These are phyloP conservation scores for Ectemnius cavifrons DNA, from an alignment of 2,888 invertebrate species.

Conservation along the genomic window DNA sequence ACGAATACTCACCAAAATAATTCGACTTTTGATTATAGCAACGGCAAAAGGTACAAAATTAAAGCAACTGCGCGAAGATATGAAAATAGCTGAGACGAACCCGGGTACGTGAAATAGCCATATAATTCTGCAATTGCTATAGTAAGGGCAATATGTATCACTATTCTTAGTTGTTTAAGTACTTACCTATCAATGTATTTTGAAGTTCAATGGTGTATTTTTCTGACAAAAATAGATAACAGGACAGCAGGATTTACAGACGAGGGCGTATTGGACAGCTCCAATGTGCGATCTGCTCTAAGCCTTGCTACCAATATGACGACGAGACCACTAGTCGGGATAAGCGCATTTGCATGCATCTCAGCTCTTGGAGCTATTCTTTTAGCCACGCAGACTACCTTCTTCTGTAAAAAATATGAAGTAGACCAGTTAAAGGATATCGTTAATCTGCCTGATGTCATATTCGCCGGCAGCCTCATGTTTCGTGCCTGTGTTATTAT, in stretches of 20 bases:
- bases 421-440: slow-evolving; percentile 63
- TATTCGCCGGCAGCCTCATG: slow-evolving; percentile 72
- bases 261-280: slow-evolving; percentile 65
- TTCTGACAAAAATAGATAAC: slow-evolving; percentile 58
- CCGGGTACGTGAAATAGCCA: slow-evolving; percentile 60
- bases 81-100: slow-evolving; percentile 70
- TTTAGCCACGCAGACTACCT: slow-evolving; percentile 70
- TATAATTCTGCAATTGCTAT: neutral
- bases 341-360: slow-evolving; percentile 75
- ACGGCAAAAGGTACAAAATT: slow-evolving; percentile 70
- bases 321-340: slow-evolving; percentile 69
- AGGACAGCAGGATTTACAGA: slow-evolving; percentile 76
- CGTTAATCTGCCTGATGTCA: slow-evolving; percentile 60
- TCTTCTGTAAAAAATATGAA: slow-evolving; percentile 70
- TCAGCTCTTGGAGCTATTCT: slow-evolving; percentile 71
- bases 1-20: slow-evolving; percentile 73
- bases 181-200: neutral
- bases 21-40: slow-evolving; percentile 69
- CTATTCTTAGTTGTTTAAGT: slow-evolving; percentile 6
- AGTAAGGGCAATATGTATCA: neutral
- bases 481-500: slow-evolving; percentile 73
- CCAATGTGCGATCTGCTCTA: slow-evolving; percentile 68
- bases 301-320: slow-evolving; percentile 74
- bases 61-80: slow-evolving; percentile 67
- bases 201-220: no score